Percentiles rank a stretch among this genome's conserved stretches.
Evolutionary conservation across 2,797 vertebrate species (phyloP).

Genomic region (Clarias laeviceps): DNA sequence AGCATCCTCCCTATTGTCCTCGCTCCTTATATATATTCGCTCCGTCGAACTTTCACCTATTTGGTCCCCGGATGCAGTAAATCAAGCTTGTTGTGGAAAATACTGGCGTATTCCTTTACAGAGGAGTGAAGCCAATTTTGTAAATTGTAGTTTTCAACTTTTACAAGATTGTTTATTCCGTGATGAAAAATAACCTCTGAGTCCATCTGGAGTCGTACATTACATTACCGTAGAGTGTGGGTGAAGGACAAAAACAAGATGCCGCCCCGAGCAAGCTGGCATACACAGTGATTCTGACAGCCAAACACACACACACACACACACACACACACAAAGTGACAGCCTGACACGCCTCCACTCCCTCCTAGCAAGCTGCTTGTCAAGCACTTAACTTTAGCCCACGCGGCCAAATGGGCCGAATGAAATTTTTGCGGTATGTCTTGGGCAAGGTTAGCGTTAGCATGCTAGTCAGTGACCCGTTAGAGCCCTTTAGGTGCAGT

Average conservation of each 20-base stretch:
- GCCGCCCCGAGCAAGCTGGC: slow-evolving; percentile 34
- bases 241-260: slow-evolving; percentile 58
- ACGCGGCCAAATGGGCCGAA: slow-evolving; percentile 70
- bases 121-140: neutral
- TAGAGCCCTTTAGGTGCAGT: slow-evolving; percentile 75
- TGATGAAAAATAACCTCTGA: slow-evolving; percentile 10
- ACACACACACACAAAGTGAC: slow-evolving; percentile 27
- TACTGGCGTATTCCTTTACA: neutral
- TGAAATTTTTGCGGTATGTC: slow-evolving; percentile 55
- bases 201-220: slow-evolving; percentile 37
- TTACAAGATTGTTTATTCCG: neutral
- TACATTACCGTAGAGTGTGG: slow-evolving; percentile 46
- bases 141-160: neutral
- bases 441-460: slow-evolving; percentile 55
- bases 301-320: slow-evolving; percentile 41
- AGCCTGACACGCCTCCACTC: slow-evolving; percentile 29
- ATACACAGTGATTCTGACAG: slow-evolving; percentile 45
- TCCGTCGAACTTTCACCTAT: too few relatives aligned
- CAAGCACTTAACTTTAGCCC: slow-evolving; percentile 61
- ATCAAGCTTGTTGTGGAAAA: neutral
- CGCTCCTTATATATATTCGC: too few relatives aligned
- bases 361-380: slow-evolving; percentile 36
- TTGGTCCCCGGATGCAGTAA: neutral
- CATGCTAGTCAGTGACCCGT: slow-evolving; percentile 72
- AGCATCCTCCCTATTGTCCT: too few relatives aligned